These are phyloP conservation scores for Sebastes matsubarae DNA, from an alignment of 2,797 vertebrate species.

Conservation along the genomic window DNA sequence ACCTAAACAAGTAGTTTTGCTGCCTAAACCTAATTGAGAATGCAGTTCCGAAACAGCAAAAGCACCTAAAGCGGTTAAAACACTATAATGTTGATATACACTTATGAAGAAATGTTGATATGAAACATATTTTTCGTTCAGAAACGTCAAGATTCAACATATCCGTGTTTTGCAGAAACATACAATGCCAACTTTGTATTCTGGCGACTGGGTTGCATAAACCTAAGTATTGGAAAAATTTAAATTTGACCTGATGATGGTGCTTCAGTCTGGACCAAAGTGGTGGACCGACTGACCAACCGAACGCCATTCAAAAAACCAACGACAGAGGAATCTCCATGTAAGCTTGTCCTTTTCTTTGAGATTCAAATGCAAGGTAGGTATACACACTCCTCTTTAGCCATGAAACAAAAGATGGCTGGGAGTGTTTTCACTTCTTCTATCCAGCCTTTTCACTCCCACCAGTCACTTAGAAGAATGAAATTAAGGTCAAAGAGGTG, in stretches of 20 bases:
- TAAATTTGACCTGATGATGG: not conserved
- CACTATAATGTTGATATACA: fast-evolving
- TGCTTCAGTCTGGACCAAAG: not conserved
- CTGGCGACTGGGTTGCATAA: no score
- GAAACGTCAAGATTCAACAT: fast-evolving
- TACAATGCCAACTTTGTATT: fast-evolving
- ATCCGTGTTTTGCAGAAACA: no score
- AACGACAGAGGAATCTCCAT: not conserved
- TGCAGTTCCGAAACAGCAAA: no score
- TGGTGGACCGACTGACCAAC: not conserved
- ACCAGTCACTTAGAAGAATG: not conserved
- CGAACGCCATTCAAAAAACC: not conserved
- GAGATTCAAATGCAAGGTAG: no score
- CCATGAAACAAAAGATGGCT: not conserved
- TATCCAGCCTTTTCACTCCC: not conserved
- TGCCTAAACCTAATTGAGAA: no score
- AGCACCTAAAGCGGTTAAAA: no score
- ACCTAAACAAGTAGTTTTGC: no score
- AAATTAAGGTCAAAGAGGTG: not conserved
- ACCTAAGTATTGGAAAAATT: no score
- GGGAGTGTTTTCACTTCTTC: not conserved
- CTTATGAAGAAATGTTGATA: no score
- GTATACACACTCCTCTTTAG: not conserved
- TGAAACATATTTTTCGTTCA: no score
- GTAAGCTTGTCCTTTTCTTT: not conserved